Evolutionary conservation across 2,113 vertebrate species (phyloP).

Genomic region (Cephalopterus ornatus): DNA sequence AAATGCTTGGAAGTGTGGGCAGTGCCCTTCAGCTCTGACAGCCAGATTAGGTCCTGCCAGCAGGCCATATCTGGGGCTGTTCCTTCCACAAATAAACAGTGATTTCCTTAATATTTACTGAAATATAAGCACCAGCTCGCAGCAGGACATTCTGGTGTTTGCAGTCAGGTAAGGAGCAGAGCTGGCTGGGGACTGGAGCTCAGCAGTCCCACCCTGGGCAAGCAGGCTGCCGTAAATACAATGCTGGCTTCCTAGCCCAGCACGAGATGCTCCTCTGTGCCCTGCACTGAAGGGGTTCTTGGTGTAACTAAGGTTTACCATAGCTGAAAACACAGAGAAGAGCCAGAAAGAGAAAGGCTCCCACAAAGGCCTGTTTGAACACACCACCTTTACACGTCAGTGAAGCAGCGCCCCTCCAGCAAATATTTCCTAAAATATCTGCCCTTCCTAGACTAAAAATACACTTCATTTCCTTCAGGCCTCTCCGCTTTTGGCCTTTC

Average conservation of each 20-base stretch:
- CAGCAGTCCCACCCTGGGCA: neutral
- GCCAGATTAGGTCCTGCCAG: neutral
- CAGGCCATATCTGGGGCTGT: neutral
- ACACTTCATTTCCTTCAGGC: neutral
- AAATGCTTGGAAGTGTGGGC: neutral
- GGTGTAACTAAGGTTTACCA: neutral
- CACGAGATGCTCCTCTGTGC: rapidly evolving
- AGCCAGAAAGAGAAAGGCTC: neutral
- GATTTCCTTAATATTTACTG: neutral
- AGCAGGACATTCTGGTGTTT: rapidly evolving
- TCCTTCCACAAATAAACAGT: neutral
- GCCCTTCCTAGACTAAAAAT: neutral
- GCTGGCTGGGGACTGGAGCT: neutral
- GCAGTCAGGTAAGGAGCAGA: neutral
- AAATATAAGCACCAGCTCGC: neutral
- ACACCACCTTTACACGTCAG: rapidly evolving
- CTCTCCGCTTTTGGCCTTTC: neutral
- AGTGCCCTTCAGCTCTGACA: neutral
- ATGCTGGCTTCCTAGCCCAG: neutral
- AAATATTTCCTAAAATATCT: neutral
- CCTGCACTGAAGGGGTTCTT: neutral
- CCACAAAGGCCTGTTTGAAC: neutral
- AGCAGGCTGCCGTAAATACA: neutral
- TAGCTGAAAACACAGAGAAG: neutral
- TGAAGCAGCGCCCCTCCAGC: neutral